These are phyloP conservation scores for Geothlypis trichas DNA, from an alignment of 2,113 vertebrate genomes.

Conservation along the genomic window DNA sequence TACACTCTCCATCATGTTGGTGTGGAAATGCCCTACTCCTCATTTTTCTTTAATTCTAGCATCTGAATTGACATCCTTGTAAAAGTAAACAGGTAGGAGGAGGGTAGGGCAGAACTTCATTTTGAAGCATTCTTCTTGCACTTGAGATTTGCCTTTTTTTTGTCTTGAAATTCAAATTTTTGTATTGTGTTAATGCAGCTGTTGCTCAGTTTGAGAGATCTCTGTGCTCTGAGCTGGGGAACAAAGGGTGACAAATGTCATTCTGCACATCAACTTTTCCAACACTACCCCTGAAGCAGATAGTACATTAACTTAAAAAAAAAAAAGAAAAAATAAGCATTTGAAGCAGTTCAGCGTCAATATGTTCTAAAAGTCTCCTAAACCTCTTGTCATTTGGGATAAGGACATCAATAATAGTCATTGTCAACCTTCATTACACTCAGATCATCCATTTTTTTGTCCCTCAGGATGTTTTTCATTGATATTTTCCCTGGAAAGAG, in stretches of 20 bases:
- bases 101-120: neutral
- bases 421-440: slow-evolving; percentile 74
- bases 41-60: neutral
- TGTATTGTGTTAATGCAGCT: neutral
- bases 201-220: slow-evolving; percentile 10
- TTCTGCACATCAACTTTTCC: slow-evolving; percentile 1
- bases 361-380: slow-evolving; percentile 54
- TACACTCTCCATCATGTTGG: neutral
- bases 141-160: neutral
- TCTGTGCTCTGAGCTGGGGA: slow-evolving; percentile 2
- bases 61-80: neutral
- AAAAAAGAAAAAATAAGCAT: neutral
- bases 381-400: slow-evolving; percentile 66
- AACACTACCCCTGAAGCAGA: neutral
- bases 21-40: neutral
- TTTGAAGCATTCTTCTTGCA: neutral
- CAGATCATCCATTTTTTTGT: slow-evolving; percentile 57
- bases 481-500: slow-evolving; percentile 67
- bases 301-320: neutral
- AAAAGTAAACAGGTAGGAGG: neutral
- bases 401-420: slow-evolving; percentile 73
- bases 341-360: slow-evolving; percentile 46
- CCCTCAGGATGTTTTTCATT: slow-evolving; percentile 66
- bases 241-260: slow-evolving; percentile 42
- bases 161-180: neutral